Conservation (phyloP, 2,888 invertebrate genomes). For the Trisateles emortualis region DNA sequence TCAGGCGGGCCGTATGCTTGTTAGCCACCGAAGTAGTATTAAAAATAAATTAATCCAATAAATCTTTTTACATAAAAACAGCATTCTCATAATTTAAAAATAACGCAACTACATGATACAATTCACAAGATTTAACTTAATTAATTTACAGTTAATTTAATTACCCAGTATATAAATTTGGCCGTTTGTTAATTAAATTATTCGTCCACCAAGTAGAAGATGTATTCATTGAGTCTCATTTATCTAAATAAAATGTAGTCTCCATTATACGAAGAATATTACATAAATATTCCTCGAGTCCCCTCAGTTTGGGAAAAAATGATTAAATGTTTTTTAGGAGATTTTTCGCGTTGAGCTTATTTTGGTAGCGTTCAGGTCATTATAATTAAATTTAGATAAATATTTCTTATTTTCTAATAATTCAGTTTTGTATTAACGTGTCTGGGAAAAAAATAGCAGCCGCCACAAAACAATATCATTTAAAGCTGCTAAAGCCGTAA, state of each 20-base stretch:
- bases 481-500: too few relatives aligned
- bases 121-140: slow-evolving; percentile 3
- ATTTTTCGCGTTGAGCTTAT: not conserved
- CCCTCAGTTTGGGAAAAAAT: not conserved
- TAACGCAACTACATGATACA: not conserved
- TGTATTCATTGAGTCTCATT: slow-evolving; percentile 13
- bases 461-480: too few relatives aligned
- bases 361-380: not conserved
- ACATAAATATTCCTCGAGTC: slow-evolving; percentile 2
- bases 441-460: not conserved
- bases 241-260: slow-evolving; percentile 10
- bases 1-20: too few relatives aligned
- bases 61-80: not conserved
- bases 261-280: not conserved
- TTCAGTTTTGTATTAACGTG: not conserved
- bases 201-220: slow-evolving; percentile 6
- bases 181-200: slow-evolving; percentile 11
- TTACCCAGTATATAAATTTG: slow-evolving; percentile 9
- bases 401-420: not conserved
- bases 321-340: not conserved
- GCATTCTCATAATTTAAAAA: not conserved
- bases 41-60: too few relatives aligned
- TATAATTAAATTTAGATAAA: not conserved
- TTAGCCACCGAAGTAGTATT: too few relatives aligned
- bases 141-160: slow-evolving; percentile 10